Percentiles rank a stretch among this genome's conserved stretches.
Evolutionary conservation across 2,888 invertebrate species (phyloP).

Genomic region (Elmis aenea): DNA sequence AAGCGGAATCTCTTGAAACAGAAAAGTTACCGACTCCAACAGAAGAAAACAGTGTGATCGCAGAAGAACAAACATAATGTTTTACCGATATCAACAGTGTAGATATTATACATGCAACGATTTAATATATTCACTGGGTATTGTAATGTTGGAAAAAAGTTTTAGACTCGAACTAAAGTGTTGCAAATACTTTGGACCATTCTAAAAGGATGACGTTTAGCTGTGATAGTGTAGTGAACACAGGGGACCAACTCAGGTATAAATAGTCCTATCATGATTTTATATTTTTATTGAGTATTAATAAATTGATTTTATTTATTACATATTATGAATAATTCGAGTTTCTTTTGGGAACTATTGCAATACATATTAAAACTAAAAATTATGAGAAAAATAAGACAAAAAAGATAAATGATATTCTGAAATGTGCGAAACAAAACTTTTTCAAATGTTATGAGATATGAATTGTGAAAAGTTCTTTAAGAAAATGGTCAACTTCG

Average conservation of each 20-base stretch:
- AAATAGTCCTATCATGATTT: slow-evolving; percentile 18
- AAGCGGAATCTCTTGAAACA: not conserved
- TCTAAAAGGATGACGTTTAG: slow-evolving; percentile 26
- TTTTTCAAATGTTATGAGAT: too few species aligned
- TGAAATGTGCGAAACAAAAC: too few species aligned
- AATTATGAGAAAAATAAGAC: not conserved
- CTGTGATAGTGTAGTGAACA: slow-evolving; percentile 46
- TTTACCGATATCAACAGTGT: too few species aligned
- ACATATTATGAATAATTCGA: slow-evolving; percentile 1
- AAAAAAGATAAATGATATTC: too few species aligned
- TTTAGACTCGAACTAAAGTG: slow-evolving; percentile 23
- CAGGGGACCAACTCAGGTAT: slow-evolving; percentile 36
- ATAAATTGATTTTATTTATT: slow-evolving; percentile 1
- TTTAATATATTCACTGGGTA: too few species aligned
- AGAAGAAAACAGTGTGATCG: slow-evolving; percentile 1
- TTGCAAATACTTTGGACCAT: slow-evolving; percentile 32
- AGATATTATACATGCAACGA: too few species aligned
- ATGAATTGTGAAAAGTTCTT: slow-evolving; percentile 4
- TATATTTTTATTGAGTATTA: slow-evolving; percentile 8
- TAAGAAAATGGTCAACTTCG: slow-evolving; percentile 30
- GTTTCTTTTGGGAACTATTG: slow-evolving; percentile 2
- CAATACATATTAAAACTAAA: not conserved
- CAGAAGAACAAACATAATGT: slow-evolving; percentile 1
- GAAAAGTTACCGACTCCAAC: not conserved
- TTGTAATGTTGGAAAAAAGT: too few species aligned